Conservation (phyloP, 2,797 vertebrate species). For the Leptoclinus maculatus region DNA sequence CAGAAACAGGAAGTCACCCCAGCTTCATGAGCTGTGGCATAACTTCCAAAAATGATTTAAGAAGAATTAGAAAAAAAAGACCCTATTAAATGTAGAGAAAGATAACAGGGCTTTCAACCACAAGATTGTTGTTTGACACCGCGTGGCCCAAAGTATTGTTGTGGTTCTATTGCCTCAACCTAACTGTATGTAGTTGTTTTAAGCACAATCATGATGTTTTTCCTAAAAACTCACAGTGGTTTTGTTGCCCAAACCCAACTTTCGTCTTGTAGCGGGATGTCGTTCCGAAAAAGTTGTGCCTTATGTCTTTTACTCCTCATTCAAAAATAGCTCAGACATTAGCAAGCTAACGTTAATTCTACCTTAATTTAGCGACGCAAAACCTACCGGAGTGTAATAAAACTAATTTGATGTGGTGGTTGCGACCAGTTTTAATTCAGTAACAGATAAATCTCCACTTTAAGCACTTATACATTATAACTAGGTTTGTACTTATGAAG, state of each 20-base stretch:
- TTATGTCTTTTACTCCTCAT: background rate
- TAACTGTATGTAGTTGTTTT: too few relatives aligned
- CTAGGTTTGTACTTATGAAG: background rate
- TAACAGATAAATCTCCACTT: background rate
- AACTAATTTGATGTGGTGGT: background rate
- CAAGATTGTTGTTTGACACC: too few relatives aligned
- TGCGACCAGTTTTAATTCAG: background rate
- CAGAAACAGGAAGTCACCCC: background rate
- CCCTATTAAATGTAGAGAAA: too few relatives aligned
- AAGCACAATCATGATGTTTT: too few relatives aligned
- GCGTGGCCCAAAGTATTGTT: too few relatives aligned
- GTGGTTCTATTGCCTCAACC: too few relatives aligned
- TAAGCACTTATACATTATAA: background rate
- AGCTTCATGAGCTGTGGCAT: background rate
- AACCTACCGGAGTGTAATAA: background rate
- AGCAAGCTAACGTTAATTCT: background rate
- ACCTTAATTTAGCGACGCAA: background rate
- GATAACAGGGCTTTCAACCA: too few relatives aligned
- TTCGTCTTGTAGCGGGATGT: too few relatives aligned
- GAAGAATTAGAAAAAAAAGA: too few relatives aligned
- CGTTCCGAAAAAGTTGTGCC: too few relatives aligned
- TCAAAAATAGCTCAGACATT: background rate
- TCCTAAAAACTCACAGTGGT: too few relatives aligned
- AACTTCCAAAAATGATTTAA: background rate
- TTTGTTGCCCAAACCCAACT: too few relatives aligned